Conservation (phyloP, 2,113 vertebrate species). For the Catharus fuscescens region DNA sequence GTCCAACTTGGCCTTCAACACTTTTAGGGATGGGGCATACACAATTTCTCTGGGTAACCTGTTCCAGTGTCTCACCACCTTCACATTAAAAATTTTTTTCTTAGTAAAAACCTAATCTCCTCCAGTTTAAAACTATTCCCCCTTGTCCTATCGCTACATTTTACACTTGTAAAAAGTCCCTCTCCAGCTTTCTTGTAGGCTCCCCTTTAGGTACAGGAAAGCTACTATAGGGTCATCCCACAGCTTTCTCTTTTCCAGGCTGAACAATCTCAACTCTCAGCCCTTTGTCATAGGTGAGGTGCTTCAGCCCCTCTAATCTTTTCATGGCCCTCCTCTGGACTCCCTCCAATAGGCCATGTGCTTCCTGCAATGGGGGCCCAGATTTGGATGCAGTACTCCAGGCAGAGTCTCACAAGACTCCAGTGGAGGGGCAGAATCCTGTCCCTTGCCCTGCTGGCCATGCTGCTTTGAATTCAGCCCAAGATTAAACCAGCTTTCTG, state of each 20-base stretch:
- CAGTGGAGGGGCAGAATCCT: not conserved
- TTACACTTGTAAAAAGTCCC: not conserved
- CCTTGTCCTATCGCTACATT: not conserved
- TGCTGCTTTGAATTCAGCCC: not conserved
- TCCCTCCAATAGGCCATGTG: not conserved
- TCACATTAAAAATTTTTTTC: not conserved
- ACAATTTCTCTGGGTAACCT: not conserved
- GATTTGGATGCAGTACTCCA: not conserved
- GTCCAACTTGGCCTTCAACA: not conserved
- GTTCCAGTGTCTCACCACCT: not conserved
- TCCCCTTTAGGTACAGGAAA: not conserved
- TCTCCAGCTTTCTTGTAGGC: not conserved
- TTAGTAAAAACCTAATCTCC: not conserved
- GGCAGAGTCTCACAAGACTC: not conserved
- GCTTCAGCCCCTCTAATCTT: not conserved
- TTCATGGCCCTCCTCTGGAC: not conserved
- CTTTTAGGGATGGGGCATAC: not conserved
- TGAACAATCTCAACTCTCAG: not conserved
- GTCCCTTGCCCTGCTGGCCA: not conserved
- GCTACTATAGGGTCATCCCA: not conserved
- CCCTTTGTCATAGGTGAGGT: accelerated
- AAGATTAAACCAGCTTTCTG: not conserved
- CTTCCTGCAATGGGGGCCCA: not conserved
- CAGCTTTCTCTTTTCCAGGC: not conserved
- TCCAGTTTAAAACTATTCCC: not conserved